Evolutionary conservation across 2,113 vertebrate genomes (phyloP).

Genomic region (Thermophis baileyi): DNA sequence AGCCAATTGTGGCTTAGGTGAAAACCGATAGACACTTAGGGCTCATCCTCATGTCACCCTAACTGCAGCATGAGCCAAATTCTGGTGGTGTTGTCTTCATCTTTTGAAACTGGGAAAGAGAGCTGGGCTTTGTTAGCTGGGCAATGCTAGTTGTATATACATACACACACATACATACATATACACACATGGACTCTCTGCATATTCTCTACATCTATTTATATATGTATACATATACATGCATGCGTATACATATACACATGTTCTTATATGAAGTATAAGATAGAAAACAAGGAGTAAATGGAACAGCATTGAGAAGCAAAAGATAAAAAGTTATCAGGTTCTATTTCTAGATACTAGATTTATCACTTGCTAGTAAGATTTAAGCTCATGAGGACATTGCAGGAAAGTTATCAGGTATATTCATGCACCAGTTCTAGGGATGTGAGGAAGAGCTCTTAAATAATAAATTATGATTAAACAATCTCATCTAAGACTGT

Average conservation of each 20-base stretch:
- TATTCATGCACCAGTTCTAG: background rate
- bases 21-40: background rate
- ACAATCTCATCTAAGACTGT: background rate
- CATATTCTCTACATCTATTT: background rate
- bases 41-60: background rate
- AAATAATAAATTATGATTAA: background rate
- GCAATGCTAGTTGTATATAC: background rate
- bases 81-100: background rate
- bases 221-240: background rate
- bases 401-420: background rate
- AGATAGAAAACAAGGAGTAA: background rate
- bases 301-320: background rate
- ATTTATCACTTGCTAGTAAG: background rate
- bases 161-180: background rate
- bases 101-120: background rate
- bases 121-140: background rate
- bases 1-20: background rate
- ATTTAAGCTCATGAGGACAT: background rate
- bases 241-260: background rate
- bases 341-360: background rate
- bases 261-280: background rate
- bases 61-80: background rate
- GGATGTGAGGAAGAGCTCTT: background rate
- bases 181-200: background rate
- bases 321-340: background rate